Conservation (phyloP, 2,797 vertebrate species). For the Takifugu rubripes region DNA sequence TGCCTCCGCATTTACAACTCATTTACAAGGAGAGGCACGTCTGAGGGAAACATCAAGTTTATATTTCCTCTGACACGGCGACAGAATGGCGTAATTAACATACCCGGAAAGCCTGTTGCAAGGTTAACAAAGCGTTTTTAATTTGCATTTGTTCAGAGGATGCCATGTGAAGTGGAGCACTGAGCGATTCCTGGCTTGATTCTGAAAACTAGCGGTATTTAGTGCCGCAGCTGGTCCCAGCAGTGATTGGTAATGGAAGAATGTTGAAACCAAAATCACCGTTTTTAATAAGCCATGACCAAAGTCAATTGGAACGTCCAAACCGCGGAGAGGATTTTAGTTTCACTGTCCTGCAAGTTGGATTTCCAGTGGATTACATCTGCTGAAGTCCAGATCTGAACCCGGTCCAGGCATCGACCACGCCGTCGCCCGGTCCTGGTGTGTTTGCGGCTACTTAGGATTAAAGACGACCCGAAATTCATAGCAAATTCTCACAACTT, state of each 20-base stretch:
- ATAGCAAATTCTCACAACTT: constrained; percentile 11
- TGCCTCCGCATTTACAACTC: background rate
- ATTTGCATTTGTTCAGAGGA: too few species aligned
- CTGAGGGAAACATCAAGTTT: background rate
- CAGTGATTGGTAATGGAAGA: too few species aligned
- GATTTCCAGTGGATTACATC: too few species aligned
- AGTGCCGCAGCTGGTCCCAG: too few species aligned
- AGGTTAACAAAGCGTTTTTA: background rate
- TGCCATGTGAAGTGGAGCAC: too few species aligned
- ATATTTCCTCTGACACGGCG: background rate
- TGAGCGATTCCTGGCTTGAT: too few species aligned
- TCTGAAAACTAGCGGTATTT: background rate
- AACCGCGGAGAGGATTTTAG: too few species aligned
- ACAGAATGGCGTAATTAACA: background rate
- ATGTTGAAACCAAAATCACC: too few species aligned
- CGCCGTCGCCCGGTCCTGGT: background rate
- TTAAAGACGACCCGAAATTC: background rate
- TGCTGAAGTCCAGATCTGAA: background rate
- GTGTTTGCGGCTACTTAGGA: constrained; percentile 9
- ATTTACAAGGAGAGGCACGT: constrained; percentile 14
- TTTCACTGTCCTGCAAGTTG: too few species aligned
- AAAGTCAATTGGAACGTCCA: too few species aligned
- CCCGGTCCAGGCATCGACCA: background rate
- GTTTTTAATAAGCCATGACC: too few species aligned
- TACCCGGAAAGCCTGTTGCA: background rate